Evolutionary conservation across 1,140 invertebrate genomes (phyloP), one percentile per base, ranked within the genome.

Genomic region (Rhizoglyphus robini): DNA sequence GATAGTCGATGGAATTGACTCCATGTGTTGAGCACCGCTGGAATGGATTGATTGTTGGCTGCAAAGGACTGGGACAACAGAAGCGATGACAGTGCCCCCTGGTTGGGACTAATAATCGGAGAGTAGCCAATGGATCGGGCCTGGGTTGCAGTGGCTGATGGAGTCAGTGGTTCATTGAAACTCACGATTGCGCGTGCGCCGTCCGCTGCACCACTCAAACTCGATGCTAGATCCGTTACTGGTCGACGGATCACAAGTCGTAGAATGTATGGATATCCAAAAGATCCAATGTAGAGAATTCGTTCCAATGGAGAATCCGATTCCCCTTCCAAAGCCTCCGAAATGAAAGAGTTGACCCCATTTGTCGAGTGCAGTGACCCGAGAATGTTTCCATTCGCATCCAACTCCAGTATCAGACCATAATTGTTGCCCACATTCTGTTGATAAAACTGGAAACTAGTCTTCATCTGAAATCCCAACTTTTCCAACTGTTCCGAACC

Each of bases 371-470:
- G 75, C 25, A 78, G 66, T 66, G 72, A 72, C 48, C 73, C 67
- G 0, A 86, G 65, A 30, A 88, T 81, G 49, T 84, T 81, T 36
- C 86, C 86, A 64, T 81, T 76, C 74, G 81, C 79, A 74, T 84
- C 80, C 38, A 85, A 65, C 74, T 83, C 79, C 4, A 88, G 38
- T 46, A 86, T 68, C 27, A 79, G 76, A 58, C 75, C 70, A 34
- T 77, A 66, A 72, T 31, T 74, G 15, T 69, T 48, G 25, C 25
- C n/a, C 23, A 31, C n/a, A 18, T 48, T n/a, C 18, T 68, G 20
- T 20, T n/a, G 29, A 38, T 64, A 64, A 58, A 36, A 67, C 20
- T 47, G 29, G 29, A 32, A 8, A 15, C 15, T 31, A 72, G 31
- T 86, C 69, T 83, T 75, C 3, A 83, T 70, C 3, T 78, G 67